Conservation (phyloP, 2,888 invertebrate species). For the Odontocolon sp. region DNA sequence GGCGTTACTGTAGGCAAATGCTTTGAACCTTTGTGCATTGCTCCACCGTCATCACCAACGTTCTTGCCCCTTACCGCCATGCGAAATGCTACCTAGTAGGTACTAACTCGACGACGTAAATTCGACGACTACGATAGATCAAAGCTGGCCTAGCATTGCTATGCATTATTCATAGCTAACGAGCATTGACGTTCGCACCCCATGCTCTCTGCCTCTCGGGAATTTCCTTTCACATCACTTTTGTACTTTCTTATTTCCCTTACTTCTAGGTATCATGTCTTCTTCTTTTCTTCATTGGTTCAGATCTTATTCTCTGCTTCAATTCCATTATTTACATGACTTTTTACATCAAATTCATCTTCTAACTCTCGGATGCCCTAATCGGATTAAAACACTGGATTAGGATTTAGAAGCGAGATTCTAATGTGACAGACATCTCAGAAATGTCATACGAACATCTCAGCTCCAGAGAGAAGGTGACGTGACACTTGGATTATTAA, state of each 20-base stretch:
- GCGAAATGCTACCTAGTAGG: conserved; percentile 14
- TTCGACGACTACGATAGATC: conserved; percentile 71
- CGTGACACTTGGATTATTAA: no score
- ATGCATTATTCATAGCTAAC: conserved; percentile 72
- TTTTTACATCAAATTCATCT: no score
- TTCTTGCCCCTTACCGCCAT: conserved; percentile 1
- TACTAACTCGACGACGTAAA: conserved; percentile 67
- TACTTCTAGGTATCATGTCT: not conserved
- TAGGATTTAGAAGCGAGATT: no score
- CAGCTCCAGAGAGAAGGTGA: no score
- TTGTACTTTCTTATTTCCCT: not conserved
- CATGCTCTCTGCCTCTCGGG: conserved; percentile 32
- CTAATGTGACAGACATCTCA: no score
- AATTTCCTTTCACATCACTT: conserved; percentile 20
- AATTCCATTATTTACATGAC: no score
- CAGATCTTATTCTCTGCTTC: no score
- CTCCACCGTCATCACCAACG: conserved; percentile 17
- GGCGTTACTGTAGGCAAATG: conserved; percentile 46
- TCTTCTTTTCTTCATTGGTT: not conserved
- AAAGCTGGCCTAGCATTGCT: conserved; percentile 61
- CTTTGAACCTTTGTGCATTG: conserved; percentile 60
- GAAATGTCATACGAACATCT: no score
- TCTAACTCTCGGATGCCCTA: no score
- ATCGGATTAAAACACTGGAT: no score
- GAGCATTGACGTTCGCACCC: conserved; percentile 60